Conservation (phyloP, 2,888 invertebrate genomes). For the Elmis aenea region DNA sequence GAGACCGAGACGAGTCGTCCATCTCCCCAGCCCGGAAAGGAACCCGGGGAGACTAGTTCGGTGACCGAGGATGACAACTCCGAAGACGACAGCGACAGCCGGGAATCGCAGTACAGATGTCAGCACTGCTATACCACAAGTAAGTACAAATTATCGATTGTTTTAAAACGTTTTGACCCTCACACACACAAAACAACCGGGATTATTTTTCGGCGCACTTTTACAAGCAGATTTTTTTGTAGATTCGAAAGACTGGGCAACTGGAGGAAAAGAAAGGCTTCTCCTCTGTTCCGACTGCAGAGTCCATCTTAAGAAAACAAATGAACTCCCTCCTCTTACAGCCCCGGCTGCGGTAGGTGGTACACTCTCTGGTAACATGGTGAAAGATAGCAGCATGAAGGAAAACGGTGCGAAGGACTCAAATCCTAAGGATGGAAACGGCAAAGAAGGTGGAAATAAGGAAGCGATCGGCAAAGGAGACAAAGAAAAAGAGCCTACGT, state of each 20-base stretch:
- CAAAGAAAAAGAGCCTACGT: conserved; percentile 24
- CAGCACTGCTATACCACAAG: conserved; percentile 71
- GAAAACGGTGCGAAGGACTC: conserved; percentile 8
- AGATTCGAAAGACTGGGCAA: conserved; percentile 69
- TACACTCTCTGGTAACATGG: conserved; percentile 15
- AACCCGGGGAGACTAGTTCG: conserved; percentile 68
- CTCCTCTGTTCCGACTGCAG: conserved; percentile 74
- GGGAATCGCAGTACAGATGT: conserved; percentile 74
- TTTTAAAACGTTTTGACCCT: background rate
- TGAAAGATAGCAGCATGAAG: conserved; percentile 19
- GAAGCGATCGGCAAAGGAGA: conserved; percentile 9
- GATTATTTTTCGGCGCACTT: too few relatives aligned
- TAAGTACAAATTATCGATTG: too few relatives aligned
- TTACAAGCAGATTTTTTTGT: too few relatives aligned
- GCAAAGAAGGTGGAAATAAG: conserved; percentile 8
- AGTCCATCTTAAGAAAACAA: conserved; percentile 70
- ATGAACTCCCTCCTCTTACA: conserved; percentile 61
- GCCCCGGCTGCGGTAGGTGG: conserved; percentile 39
- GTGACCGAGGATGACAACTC: conserved; percentile 85
- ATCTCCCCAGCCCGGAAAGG: conserved; percentile 62
- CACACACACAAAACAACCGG: too few relatives aligned
- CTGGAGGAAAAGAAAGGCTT: conserved; percentile 64
- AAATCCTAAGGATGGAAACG: conserved; percentile 12
- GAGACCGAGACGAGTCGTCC: conserved; percentile 51
- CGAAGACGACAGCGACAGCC: conserved; percentile 91